Base-by-base conservation (phyloP, 23 tunicate species). In the Styela plicata region DNA sequence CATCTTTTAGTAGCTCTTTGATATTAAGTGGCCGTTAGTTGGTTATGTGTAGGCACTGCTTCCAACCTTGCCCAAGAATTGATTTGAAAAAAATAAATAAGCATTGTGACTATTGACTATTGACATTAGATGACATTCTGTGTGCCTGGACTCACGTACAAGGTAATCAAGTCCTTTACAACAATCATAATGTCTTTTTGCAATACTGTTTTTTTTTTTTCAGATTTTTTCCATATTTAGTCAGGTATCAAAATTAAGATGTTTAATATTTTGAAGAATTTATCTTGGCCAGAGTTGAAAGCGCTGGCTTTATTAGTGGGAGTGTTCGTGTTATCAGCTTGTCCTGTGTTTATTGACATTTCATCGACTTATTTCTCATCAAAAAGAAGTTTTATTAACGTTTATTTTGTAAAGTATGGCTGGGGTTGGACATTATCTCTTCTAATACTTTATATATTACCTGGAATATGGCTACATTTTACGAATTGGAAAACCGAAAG, bases 371-470 rank as follows among this genome's bases (percentile, higher is more conserved):
- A 80, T 65, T 85, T 90, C 68, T 63, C 82, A 2, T 36, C 69
- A 2, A 85, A 85, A 62, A 57, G 64, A 34, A 74, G 31, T 28
- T 68, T 87, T 74, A 71, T 92, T 36, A 92, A 92, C 82, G 29
- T 33, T 2, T 79, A 57, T 21, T 87, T 92, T 78, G 97, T 84
- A 1, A 92, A 92, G 64, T 80, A 71, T 73, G 80, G 84, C 22
- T 92, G 97, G 97, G 89, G 74, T 24, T 92, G 97, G 97, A 92
- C 92, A 1, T 33, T 92, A 37, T 25, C 74, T 18, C 1, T 79
- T 0, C 34, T 80, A 27, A 90, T 87, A 30, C 83, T 89, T 17
- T 92, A 92, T 79, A 80, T 80, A 68, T 86, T 33, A 37, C 86
- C 0, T 68, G 87, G 1, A 73, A 87, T 32, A 82, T 77, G 86